Base-by-base conservation (phyloP, 2,888 invertebrate genomes). In the Merodon equestris region DNA sequence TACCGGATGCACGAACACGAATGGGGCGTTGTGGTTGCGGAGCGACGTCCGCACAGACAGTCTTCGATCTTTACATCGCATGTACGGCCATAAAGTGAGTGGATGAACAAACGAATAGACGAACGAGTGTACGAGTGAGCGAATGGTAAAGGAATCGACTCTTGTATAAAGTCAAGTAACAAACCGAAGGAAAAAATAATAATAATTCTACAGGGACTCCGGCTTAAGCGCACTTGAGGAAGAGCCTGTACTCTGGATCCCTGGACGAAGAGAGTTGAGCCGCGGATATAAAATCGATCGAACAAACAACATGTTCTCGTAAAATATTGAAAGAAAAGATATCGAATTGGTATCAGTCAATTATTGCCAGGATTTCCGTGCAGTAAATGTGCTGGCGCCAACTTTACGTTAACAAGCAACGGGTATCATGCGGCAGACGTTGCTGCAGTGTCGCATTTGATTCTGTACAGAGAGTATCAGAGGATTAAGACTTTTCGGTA, bases 81-180 rank as follows among this genome's bases (percentile, higher is more conserved):
- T 27, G 27, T 27, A 27, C 27, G 27, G 27, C 7, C 27, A 27
- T 48, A 51, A 70, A 70, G 36, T 18, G 27, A 18, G 10, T 19
- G 44, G 63, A 58, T 34, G 19, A 44, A 56, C 27, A 27, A 27
- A 27, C 2, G 27, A 27, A 27, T 27, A 27, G 7, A 27, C 18
- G n/a, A 27, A 71, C n/a, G 17, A 19, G n/a, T n/a, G 34, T 17
- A 9, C n/a, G 12, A 12, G 17, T 44, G 14, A 58, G 38, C 10
- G 58, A 45, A 12, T 57, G 58, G 38, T 27, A 66, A 60, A 54
- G 70, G 76, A 76, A 57, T 58, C 64, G 45, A 45, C 42, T 71
- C 15, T 58, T 72, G 72, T 71, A 72, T 71, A 60, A 66, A 71
- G 72, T 77, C 61, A 72, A 77, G 61, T 40, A 61, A 56, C 53